Conservation (phyloP, 1,140 invertebrate species). For the Hydropsyche tenuis region DNA sequence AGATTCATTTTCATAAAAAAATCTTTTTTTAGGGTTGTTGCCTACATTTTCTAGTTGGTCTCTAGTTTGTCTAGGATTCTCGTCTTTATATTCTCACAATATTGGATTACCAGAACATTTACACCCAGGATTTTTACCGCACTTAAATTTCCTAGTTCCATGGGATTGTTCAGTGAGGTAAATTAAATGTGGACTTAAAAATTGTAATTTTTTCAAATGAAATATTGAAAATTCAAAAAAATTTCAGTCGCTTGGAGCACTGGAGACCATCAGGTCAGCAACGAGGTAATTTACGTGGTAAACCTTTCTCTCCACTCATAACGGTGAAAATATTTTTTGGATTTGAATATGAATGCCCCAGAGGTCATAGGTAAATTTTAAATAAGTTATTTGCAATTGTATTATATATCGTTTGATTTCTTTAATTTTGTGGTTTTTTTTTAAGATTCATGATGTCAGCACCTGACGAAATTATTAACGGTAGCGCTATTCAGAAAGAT, state of each 20-base stretch:
- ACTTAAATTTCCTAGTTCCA: slow-evolving; percentile 90
- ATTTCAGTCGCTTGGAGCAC: slow-evolving; percentile 25
- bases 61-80: slow-evolving; percentile 86
- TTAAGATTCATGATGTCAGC: slow-evolving; percentile 88
- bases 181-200: neutral
- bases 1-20: neutral
- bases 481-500: slow-evolving; percentile 67
- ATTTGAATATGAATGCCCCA: slow-evolving; percentile 95
- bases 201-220: neutral
- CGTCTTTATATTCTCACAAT: slow-evolving; percentile 90
- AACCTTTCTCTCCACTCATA: slow-evolving; percentile 61
- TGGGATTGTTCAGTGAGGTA: slow-evolving; percentile 90
- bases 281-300: slow-evolving; percentile 52
- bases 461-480: slow-evolving; percentile 76
- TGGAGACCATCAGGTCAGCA: slow-evolving; percentile 52
- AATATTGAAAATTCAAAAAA: neutral
- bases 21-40: slow-evolving; percentile 65
- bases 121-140: slow-evolving; percentile 86
- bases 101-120: slow-evolving; percentile 78
- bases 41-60: slow-evolving; percentile 95
- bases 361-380: slow-evolving; percentile 75
- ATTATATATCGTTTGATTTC: neutral
- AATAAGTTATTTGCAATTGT: slow-evolving; percentile 4
- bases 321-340: slow-evolving; percentile 95
- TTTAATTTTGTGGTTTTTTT: neutral